Evolutionary conservation across 2,888 invertebrate species (phyloP).

Genomic region (Agonopterix alstromeriana): DNA sequence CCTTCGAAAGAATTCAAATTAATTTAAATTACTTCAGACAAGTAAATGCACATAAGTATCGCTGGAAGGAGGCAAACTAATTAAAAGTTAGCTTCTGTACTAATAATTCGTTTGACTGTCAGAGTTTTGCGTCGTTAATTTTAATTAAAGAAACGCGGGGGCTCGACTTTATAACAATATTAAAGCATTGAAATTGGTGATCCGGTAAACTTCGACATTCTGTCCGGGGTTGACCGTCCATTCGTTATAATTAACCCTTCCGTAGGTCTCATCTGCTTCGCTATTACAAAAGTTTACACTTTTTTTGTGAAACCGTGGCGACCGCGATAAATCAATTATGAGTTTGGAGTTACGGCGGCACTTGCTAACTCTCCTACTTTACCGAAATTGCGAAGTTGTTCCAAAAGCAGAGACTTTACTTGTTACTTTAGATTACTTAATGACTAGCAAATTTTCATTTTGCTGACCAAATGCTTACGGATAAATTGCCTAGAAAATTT

Average conservation of each 20-base stretch:
- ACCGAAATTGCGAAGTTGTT: conserved; percentile 3
- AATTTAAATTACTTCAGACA: conserved; percentile 63
- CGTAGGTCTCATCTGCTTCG: conserved; percentile 47
- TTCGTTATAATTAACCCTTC: conserved; percentile 73
- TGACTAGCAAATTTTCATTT: too few species aligned
- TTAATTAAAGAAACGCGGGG: conserved; percentile 75
- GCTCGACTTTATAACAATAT: conserved; percentile 71
- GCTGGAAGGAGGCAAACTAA: conserved; percentile 67
- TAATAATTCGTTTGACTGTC: conserved; percentile 77
- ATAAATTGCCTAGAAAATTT: too few species aligned
- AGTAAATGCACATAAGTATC: conserved; percentile 69
- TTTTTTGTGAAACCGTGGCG: conserved; percentile 37
- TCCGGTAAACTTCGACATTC: conserved; percentile 73
- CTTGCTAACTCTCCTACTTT: conserved; percentile 18
- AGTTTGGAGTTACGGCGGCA: conserved; percentile 25
- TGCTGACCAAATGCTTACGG: too few species aligned
- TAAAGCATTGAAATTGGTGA: conserved; percentile 75
- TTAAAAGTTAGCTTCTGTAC: conserved; percentile 74
- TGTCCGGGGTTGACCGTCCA: conserved; percentile 65
- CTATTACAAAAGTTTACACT: conserved; percentile 49
- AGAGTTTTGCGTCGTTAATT: conserved; percentile 76
- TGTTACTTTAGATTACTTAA: conserved; percentile 8
- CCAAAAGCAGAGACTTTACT: background rate
- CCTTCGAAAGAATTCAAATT: conserved; percentile 57
- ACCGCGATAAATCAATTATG: conserved; percentile 58